These are phyloP conservation scores for Diorhabda sublineata DNA, from an alignment of 1,140 invertebrate species.

Conservation along the genomic window DNA sequence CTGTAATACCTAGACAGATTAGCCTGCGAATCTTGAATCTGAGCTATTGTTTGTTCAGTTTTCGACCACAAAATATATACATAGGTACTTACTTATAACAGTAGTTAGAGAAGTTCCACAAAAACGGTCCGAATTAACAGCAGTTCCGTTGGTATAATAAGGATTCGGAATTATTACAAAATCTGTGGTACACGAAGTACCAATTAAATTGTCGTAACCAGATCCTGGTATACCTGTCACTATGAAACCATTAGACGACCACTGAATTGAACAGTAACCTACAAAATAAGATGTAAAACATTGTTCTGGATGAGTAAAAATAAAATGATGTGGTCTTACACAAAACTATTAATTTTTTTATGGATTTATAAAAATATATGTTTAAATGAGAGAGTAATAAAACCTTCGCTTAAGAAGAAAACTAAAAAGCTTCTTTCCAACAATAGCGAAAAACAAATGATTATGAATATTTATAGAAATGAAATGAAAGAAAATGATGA, in stretches of 20 bases:
- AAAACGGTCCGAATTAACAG: slow-evolving; percentile 59
- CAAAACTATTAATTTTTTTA: neutral
- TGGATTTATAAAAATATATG: neutral
- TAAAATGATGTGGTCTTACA: neutral
- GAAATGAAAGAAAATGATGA: too few species aligned
- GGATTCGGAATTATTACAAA: slow-evolving; percentile 73
- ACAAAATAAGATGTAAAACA: slow-evolving; percentile 25
- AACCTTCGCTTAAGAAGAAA: too few species aligned
- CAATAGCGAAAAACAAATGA: too few species aligned
- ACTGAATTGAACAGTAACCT: slow-evolving; percentile 65
- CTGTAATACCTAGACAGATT: too few species aligned
- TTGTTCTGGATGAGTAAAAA: neutral
- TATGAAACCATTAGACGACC: slow-evolving; percentile 60
- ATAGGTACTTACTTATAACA: slow-evolving; percentile 55
- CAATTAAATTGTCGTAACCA: slow-evolving; percentile 54
- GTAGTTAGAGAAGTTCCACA: slow-evolving; percentile 67
- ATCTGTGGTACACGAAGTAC: slow-evolving; percentile 60
- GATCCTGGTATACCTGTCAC: slow-evolving; percentile 57
- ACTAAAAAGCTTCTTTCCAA: too few species aligned
- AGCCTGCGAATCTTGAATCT: too few species aligned
- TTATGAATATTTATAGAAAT: too few species aligned
- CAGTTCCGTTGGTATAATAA: slow-evolving; percentile 32
- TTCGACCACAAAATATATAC: neutral
- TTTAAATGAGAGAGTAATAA: neutral
- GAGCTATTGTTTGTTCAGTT: too few species aligned